These are phyloP conservation scores for Hyperoplus immaculatus DNA, from an alignment of 2,797 vertebrate species.

Conservation along the genomic window DNA sequence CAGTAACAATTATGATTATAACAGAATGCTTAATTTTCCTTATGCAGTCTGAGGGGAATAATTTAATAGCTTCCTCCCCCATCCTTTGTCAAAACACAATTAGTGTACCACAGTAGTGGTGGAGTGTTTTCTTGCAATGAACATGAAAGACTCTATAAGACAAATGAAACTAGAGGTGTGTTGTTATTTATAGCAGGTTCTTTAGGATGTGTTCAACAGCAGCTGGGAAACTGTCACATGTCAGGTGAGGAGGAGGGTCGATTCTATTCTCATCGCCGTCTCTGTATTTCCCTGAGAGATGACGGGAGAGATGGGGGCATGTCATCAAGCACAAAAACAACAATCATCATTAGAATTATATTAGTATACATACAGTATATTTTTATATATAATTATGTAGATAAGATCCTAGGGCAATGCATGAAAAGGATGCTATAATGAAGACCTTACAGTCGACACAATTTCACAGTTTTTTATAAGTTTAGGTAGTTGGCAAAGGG, in stretches of 20 bases:
- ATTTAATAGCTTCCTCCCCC: too few relatives aligned
- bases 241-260: constrained; percentile 89
- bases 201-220: constrained; percentile 93
- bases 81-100: background rate
- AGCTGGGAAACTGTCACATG: constrained; percentile 90
- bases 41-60: background rate
- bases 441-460: background rate
- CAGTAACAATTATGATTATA: background rate
- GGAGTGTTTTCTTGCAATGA: background rate
- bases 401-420: background rate
- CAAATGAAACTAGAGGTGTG: accelerated
- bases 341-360: background rate
- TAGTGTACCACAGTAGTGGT: background rate
- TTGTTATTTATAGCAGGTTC: constrained; percentile 81
- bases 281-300: constrained; percentile 93
- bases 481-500: too few relatives aligned
- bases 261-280: constrained; percentile 92
- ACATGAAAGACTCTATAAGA: background rate
- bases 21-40: background rate
- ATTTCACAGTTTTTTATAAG: too few relatives aligned
- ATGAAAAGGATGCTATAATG: background rate
- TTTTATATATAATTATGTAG: background rate
- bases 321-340: background rate
- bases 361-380: background rate
- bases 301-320: background rate